Conservation (phyloP, 2,797 vertebrate genomes). For the Anomalospiza imberbis region DNA sequence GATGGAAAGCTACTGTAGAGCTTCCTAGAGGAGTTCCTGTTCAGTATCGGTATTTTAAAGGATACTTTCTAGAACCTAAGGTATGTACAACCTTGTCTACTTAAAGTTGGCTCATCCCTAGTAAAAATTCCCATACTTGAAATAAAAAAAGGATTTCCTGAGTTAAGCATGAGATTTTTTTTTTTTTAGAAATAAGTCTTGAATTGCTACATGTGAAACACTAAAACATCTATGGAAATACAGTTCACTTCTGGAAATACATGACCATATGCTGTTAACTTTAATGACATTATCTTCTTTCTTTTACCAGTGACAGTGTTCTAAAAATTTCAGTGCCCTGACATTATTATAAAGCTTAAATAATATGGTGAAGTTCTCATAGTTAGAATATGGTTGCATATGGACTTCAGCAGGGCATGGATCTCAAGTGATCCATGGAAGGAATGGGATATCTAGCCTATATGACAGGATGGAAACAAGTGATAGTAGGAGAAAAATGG, state of each 20-base stretch:
- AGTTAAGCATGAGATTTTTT: not conserved
- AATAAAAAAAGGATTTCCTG: not conserved
- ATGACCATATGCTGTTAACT: not conserved
- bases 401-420: not conserved
- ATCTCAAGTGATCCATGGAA: not conserved
- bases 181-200: not conserved
- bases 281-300: not conserved
- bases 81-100: conserved; percentile 76
- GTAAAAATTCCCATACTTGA: not conserved
- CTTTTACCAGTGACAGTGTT: not conserved
- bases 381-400: not conserved
- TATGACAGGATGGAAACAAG: not conserved
- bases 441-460: not conserved
- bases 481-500: not conserved
- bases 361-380: not conserved
- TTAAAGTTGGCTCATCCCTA: not conserved
- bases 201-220: not conserved
- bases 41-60: conserved; percentile 92
- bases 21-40: conserved; percentile 78
- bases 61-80: conserved; percentile 89
- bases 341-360: not conserved
- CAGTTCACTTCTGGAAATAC: not conserved
- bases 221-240: not conserved
- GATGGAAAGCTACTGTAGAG: conserved; percentile 79
- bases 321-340: not conserved